Percentiles rank a stretch among this genome's conserved stretches.
phyloP scores from a whole-genome alignment of 2,888 invertebrate genomes.

The Noctuana brunneofusca region DNA sequence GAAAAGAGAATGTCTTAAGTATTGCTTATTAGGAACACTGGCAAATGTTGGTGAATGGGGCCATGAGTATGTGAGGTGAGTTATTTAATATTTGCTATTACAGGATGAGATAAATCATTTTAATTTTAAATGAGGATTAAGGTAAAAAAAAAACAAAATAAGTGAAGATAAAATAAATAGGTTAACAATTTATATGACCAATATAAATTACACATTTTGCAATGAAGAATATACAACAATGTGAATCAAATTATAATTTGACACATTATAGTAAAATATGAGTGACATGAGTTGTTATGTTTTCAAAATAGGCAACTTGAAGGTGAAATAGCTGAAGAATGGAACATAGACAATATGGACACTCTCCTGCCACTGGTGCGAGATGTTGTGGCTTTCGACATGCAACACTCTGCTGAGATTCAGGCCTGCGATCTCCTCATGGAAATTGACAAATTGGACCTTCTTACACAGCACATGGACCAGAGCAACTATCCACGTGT shows the following conservation, averaged over 20 bases:
- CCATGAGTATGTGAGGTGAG: constrained; percentile 96
- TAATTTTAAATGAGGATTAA: neutral
- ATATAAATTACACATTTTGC: too few species aligned
- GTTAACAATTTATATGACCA: too few species aligned
- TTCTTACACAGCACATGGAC: constrained; percentile 93
- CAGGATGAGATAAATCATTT: neutral
- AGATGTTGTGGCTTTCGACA: constrained; percentile 96
- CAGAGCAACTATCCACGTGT: constrained; percentile 95
- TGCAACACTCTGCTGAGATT: constrained; percentile 98
- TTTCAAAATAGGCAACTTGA: constrained; percentile 87
- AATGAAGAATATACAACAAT: too few species aligned
- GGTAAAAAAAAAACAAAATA: too few species aligned
- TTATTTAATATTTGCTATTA: constrained; percentile 1
- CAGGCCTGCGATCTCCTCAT: constrained; percentile 99
- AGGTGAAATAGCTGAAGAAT: constrained; percentile 94
- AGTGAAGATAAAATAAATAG: too few species aligned
- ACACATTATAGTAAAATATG: too few species aligned
- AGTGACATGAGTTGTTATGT: too few species aligned
- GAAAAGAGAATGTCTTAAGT: constrained; percentile 94
- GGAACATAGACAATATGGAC: constrained; percentile 83
- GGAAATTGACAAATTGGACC: constrained; percentile 96
- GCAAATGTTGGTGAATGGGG: constrained; percentile 98
- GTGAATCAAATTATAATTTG: too few species aligned
- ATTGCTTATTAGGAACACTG: constrained; percentile 91
- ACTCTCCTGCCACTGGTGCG: constrained; percentile 90